Conservation (phyloP, 2,888 invertebrate genomes). For the Dinocampus coccinellae region DNA sequence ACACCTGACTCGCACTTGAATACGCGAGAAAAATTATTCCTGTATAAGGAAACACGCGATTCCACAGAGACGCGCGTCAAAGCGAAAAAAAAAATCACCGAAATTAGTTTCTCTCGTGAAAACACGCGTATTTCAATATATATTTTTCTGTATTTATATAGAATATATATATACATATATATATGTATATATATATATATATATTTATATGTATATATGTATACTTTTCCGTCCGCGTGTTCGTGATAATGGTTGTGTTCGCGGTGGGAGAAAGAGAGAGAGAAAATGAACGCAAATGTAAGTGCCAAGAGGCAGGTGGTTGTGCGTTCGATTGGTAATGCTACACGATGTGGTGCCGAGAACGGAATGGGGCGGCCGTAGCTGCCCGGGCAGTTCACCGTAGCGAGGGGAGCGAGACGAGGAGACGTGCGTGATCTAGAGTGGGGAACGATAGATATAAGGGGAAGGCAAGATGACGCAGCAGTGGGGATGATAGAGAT, state of each 20-base stretch:
- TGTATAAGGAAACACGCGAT: neutral
- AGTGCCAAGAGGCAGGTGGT: slow-evolving; percentile 48
- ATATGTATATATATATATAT: slow-evolving; percentile 9
- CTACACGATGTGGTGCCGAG: slow-evolving; percentile 68
- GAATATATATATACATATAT: neutral
- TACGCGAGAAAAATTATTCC: neutral
- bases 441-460: slow-evolving; percentile 27
- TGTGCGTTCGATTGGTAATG: slow-evolving; percentile 55
- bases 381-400: slow-evolving; percentile 68
- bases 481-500: slow-evolving; percentile 33
- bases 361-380: slow-evolving; percentile 69
- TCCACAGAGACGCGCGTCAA: neutral
- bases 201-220: slow-evolving; percentile 11
- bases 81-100: neutral
- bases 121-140: neutral
- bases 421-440: slow-evolving; percentile 31
- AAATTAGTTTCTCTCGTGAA: neutral
- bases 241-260: neutral
- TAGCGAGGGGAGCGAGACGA: slow-evolving; percentile 60
- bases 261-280: slow-evolving; percentile 43
- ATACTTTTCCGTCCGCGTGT: slow-evolving; percentile 7
- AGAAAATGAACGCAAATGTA: slow-evolving; percentile 39
- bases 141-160: neutral
- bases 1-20: neutral
- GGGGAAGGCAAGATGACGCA: slow-evolving; percentile 33